These are phyloP conservation scores for Blera fallax DNA, from an alignment of 2,888 invertebrate genomes.

Conservation along the genomic window DNA sequence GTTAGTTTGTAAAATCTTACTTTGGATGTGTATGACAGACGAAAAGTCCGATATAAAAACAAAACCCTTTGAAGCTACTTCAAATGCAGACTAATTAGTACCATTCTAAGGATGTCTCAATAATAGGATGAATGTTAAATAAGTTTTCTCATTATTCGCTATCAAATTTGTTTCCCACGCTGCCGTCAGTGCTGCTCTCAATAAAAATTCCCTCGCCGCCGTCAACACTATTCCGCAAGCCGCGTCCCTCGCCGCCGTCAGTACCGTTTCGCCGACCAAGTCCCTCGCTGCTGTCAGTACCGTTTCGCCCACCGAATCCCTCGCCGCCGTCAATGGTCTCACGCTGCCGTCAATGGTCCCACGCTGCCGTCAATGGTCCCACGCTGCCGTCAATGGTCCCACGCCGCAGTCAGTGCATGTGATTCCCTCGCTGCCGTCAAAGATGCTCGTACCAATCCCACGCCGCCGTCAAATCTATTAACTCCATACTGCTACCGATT, in stretches of 20 bases:
- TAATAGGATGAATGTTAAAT: background rate
- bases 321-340: no score
- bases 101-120: background rate
- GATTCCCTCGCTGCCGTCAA: conserved; percentile 38
- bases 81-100: background rate
- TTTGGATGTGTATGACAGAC: background rate
- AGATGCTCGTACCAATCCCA: conserved; percentile 3
- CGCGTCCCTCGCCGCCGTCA: conserved; percentile 43
- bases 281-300: conserved; percentile 48
- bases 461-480: conserved; percentile 38
- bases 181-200: conserved; percentile 10
- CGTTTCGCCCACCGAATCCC: background rate
- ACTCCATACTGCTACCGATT: conserved; percentile 21
- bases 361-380: background rate
- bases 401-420: conserved; percentile 27
- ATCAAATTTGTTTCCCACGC: conserved; percentile 18
- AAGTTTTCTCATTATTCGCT: background rate
- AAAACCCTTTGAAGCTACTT: background rate
- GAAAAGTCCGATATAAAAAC: background rate
- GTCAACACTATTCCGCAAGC: background rate
- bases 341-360: conserved; percentile 35
- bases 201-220: conserved; percentile 15
- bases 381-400: conserved; percentile 4
- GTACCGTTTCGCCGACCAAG: background rate
- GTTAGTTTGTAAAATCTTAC: conserved; percentile 20